A percentile compares a stretch with the other conserved stretches of the same genome.
Conservation (phyloP, 2,113 vertebrate species). For the Corythornis cristatus region DNA sequence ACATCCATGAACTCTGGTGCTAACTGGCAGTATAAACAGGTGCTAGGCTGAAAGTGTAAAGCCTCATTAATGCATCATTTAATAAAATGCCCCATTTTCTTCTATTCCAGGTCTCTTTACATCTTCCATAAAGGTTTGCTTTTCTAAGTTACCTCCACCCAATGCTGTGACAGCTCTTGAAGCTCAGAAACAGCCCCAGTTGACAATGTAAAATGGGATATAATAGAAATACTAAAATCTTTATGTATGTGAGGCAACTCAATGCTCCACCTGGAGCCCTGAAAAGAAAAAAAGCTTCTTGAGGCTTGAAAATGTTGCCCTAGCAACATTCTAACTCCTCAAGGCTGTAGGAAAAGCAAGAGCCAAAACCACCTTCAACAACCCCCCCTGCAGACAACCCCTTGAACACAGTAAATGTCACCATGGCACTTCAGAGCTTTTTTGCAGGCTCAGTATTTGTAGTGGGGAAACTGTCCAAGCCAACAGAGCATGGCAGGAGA, state of each 20-base stretch:
- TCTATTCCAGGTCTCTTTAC: background rate
- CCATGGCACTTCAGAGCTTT: conserved; percentile 11
- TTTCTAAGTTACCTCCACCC: background rate
- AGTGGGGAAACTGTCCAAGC: background rate
- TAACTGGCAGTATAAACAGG: conserved; percentile 13
- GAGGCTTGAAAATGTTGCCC: background rate
- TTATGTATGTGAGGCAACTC: conserved; percentile 7
- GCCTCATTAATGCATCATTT: conserved; percentile 43
- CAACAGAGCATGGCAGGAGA: background rate
- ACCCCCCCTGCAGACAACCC: background rate
- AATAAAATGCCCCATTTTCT: conserved; percentile 29
- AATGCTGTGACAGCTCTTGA: background rate
- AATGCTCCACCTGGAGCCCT: background rate
- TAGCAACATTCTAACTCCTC: background rate
- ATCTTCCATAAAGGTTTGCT: conserved; percentile 21
- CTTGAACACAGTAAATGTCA: conserved; percentile 12
- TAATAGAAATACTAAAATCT: conserved; percentile 15
- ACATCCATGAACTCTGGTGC: background rate
- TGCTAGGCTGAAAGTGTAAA: background rate
- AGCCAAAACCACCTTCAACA: background rate
- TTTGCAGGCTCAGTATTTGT: background rate
- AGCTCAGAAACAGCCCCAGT: background rate
- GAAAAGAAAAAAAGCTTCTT: background rate
- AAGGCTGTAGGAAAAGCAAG: background rate
- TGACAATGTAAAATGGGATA: background rate